These are phyloP conservation scores for Druon quercuslanigerum DNA, from an alignment of 1,140 invertebrate genomes.

Conservation along the genomic window DNA sequence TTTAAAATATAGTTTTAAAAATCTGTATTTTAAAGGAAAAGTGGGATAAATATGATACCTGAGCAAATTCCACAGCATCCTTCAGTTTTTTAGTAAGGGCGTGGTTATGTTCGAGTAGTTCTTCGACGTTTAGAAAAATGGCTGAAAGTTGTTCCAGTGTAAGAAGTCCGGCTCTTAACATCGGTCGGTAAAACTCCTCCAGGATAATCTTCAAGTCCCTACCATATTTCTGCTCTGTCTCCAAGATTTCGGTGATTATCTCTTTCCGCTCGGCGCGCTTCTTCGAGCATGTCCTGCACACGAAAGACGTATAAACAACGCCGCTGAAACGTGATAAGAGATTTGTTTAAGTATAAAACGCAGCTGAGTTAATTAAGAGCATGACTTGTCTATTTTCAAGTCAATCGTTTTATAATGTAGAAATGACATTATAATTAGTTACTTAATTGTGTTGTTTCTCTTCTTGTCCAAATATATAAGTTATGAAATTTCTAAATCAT, in stretches of 20 bases:
- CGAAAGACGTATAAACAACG: constrained; percentile 84
- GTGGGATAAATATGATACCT: constrained; percentile 52
- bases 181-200: constrained; percentile 95
- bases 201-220: constrained; percentile 92
- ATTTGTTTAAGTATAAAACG: no score
- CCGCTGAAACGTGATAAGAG: constrained; percentile 70
- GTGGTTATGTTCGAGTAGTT: constrained; percentile 92
- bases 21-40: no score
- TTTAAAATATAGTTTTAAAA: no score
- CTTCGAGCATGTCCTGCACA: constrained; percentile 92
- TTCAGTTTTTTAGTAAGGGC: constrained; percentile 90
- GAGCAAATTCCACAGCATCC: constrained; percentile 90
- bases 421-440: no score
- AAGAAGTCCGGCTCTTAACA: constrained; percentile 90
- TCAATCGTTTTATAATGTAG: no score
- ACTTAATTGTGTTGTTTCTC: no score
- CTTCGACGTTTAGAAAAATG: constrained; percentile 96
- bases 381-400: no score
- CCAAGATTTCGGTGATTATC: constrained; percentile 96
- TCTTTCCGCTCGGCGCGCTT: constrained; percentile 93
- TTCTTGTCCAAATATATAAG: no score
- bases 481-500: no score
- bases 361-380: no score
- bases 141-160: constrained; percentile 88
- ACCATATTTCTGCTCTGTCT: constrained; percentile 97